Percentiles rank a stretch among this genome's conserved stretches.
Evolutionary conservation across 2,113 vertebrate species (phyloP).

Genomic region (Myanophis thanlyinensis): DNA sequence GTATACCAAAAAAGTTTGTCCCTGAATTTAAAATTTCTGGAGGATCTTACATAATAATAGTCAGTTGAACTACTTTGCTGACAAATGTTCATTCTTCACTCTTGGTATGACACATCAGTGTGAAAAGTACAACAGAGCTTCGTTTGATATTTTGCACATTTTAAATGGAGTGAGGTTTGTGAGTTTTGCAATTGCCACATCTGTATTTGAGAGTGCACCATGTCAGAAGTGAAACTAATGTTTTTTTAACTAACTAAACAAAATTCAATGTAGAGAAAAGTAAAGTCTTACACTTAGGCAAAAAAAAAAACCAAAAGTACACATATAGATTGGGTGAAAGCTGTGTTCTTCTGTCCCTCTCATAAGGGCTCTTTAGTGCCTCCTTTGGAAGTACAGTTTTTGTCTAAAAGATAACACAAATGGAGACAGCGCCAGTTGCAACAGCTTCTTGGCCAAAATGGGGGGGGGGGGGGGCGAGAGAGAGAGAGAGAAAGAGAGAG

Average conservation of each 20-base stretch:
- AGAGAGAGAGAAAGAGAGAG: not conserved
- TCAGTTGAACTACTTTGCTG: conserved; percentile 43
- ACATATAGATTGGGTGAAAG: no score
- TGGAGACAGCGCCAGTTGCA: conserved; percentile 53
- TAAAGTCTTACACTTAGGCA: no score
- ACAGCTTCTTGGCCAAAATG: conserved; percentile 48
- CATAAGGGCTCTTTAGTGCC: conserved; percentile 14
- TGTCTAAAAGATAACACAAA: conserved; percentile 26
- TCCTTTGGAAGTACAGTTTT: conserved; percentile 23
- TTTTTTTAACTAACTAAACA: no score
- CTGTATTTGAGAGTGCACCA: conserved; percentile 32
- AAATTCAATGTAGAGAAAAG: no score
- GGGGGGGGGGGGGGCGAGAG: not conserved
- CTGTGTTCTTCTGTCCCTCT: conserved; percentile 49
- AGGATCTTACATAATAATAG: conserved; percentile 26
- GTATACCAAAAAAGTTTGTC: conserved; percentile 15
- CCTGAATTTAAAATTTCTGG: conserved; percentile 16
- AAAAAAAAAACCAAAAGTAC: no score
- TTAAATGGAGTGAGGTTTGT: conserved; percentile 13
- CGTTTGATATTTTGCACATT: conserved; percentile 46
- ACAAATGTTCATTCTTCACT: conserved; percentile 35
- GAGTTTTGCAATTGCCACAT: conserved; percentile 54
- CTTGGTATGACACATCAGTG: conserved; percentile 52
- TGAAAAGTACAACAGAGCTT: conserved; percentile 38
- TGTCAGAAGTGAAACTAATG: conserved; percentile 45